Base-by-base conservation (phyloP, 2,888 invertebrate species). In the Xylota sylvarum region DNA sequence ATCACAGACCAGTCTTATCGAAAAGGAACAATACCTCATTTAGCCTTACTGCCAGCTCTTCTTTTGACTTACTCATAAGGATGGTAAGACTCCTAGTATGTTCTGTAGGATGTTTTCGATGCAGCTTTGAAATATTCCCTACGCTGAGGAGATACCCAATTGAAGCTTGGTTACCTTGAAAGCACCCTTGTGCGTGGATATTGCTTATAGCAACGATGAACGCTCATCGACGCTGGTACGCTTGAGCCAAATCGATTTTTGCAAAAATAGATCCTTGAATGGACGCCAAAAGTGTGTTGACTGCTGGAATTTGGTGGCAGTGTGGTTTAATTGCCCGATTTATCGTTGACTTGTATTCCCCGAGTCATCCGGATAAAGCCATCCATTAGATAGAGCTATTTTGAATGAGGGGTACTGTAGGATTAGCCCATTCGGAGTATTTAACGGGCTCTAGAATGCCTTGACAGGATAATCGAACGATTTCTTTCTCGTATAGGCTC, bases 171-270 rank as follows among this genome's bases (percentile, higher is more conserved):
- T 89, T 17, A 89, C 88, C 30, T 72, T 69, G 72, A 90, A 91
- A 5, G 90, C 84, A 91, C 91, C 62, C 65, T 89, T n/a, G n/a
- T n/a, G n/a, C n/a, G 89, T 90, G 76, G 1, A 89, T 9, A 91
- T 89, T 0, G 91, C 90, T n/a, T 88, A 89, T 4, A 89, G 81
- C 30, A 89, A 86, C 32, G 90, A 89, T 4, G 91, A 89, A 73
- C 89, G 87, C 23, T 90, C 88, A 73, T 90, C 90, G 5, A 91
- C 92, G 91, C 69, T 90, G 89, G 86, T n/a, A n/a, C n/a, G n/a
- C n/a, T n/a, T n/a, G n/a, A n/a, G n/a, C n/a, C n/a, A n/a, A n/a
- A n/a, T n/a, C 91, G 6, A 92, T 86, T 81, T 90, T 91, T 4
- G 90, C 88, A 88, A 92, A 92, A 32, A 88, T 73, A 35, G 80